phyloP scores from a whole-genome alignment of 2,113 vertebrate species.

The Cryptoleucopteryx plumbea region DNA sequence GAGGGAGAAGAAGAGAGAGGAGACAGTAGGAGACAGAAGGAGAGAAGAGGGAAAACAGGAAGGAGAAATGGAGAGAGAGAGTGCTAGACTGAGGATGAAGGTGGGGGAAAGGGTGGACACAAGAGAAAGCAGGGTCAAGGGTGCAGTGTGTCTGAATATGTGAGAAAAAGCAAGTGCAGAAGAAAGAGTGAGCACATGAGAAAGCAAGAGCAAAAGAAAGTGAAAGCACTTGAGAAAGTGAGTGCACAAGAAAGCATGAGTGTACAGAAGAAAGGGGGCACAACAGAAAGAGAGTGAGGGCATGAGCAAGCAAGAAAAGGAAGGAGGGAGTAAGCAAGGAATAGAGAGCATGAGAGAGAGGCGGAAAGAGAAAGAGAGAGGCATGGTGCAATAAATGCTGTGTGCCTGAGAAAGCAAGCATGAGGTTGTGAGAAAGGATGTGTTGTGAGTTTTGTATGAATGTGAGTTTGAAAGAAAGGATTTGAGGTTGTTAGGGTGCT shows the following conservation, averaged over 20 bases:
- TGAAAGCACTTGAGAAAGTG: neutral
- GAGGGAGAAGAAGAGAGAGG: neutral
- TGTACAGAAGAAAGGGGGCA: neutral
- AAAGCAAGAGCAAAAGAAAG: neutral
- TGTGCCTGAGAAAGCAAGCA: neutral
- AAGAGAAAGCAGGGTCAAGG: neutral
- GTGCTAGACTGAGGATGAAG: neutral
- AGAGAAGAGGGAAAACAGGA: neutral
- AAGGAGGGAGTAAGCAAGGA: neutral
- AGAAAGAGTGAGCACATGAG: neutral
- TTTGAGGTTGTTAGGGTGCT: too few relatives aligned
- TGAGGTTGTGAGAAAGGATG: neutral
- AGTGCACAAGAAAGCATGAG: neutral
- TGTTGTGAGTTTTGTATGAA: too few relatives aligned
- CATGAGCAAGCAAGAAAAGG: neutral
- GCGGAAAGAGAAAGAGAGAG: neutral
- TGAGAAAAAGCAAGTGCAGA: too few relatives aligned
- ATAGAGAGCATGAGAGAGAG: neutral
- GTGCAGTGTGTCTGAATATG: neutral
- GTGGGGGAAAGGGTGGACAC: neutral
- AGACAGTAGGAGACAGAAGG: neutral
- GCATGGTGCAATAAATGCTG: neutral
- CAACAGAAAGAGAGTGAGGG: neutral
- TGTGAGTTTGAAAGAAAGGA: neutral
- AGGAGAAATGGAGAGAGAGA: neutral